Conservation (phyloP, 1,140 invertebrate genomes). For the Monomorium pharaonis region DNA sequence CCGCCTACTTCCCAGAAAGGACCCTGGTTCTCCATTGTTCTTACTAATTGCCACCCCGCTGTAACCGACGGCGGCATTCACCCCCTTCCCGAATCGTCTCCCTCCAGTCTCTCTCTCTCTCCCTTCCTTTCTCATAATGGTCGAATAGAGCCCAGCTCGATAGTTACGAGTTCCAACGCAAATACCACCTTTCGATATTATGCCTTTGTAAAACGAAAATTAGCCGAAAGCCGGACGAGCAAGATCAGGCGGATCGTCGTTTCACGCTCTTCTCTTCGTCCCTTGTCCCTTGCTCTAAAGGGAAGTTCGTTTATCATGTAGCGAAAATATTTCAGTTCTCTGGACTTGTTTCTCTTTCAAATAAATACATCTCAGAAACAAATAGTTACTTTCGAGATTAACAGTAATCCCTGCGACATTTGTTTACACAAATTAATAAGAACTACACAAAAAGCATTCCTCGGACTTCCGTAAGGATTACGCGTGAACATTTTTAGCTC, state of each 20-base stretch:
- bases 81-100: constrained; percentile 33
- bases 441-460: background rate
- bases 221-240: constrained; percentile 63
- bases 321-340: constrained; percentile 3
- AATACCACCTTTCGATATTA: constrained; percentile 67
- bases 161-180: constrained; percentile 75
- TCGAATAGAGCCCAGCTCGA: constrained; percentile 57
- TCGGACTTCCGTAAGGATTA: background rate
- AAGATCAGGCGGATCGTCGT: constrained; percentile 5
- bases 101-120: background rate
- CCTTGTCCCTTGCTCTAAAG: background rate
- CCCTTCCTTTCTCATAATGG: constrained; percentile 61
- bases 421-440: background rate
- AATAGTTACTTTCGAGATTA: background rate
- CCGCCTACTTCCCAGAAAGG: constrained; percentile 78
- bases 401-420: background rate
- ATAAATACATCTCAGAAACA: background rate
- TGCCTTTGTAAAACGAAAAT: constrained; percentile 68
- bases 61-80: constrained; percentile 39
- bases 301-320: background rate
- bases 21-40: constrained; percentile 78
- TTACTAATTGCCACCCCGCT: constrained; percentile 80
- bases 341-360: background rate
- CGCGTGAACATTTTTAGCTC: background rate
- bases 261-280: background rate